A percentile compares a stretch with the other conserved stretches of the same genome.
These are phyloP conservation scores for Drosophila rubida DNA, from an alignment of 2,888 invertebrate species.

Conservation along the genomic window DNA sequence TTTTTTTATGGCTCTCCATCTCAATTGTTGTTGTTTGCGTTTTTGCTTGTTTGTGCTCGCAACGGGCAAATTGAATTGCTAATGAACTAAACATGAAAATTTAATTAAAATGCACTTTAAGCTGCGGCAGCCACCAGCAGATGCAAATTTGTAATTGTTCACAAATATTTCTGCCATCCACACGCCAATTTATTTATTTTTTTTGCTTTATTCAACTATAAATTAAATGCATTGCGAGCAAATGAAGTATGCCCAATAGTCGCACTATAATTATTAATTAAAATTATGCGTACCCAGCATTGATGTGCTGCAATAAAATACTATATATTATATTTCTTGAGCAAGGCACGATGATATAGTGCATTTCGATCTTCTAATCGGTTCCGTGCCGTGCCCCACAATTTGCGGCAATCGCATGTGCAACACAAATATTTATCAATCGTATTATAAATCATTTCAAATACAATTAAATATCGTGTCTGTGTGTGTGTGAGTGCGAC, in stretches of 20 bases:
- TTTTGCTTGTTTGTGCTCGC: slow-evolving; percentile 30
- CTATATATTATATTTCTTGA: neutral
- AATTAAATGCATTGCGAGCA: slow-evolving; percentile 13
- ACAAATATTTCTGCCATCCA: slow-evolving; percentile 27
- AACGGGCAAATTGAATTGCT: slow-evolving; percentile 70
- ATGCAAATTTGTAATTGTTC: slow-evolving; percentile 49
- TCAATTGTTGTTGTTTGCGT: slow-evolving; percentile 27
- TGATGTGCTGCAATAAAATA: too few species aligned
- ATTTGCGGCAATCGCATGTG: neutral
- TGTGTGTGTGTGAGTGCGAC: slow-evolving; percentile 39
- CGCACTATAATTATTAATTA: neutral
- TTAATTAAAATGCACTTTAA: slow-evolving; percentile 67
- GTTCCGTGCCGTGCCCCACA: neutral
- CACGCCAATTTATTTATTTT: slow-evolving; percentile 23
- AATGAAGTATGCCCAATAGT: too few species aligned
- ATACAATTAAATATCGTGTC: slow-evolving; percentile 35
- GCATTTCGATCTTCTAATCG: neutral
- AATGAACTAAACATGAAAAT: slow-evolving; percentile 71
- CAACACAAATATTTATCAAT: slow-evolving; percentile 15
- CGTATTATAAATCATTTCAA: slow-evolving; percentile 52
- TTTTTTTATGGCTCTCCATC: slow-evolving; percentile 46
- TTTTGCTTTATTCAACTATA: slow-evolving; percentile 5
- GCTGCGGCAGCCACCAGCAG: slow-evolving; percentile 27
- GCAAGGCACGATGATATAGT: neutral
- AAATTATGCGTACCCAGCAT: neutral